Evolutionary conservation across 1,140 invertebrate species (phyloP), one percentile per base, ranked within the genome.

Genomic region (Arctopsyche grandis): DNA sequence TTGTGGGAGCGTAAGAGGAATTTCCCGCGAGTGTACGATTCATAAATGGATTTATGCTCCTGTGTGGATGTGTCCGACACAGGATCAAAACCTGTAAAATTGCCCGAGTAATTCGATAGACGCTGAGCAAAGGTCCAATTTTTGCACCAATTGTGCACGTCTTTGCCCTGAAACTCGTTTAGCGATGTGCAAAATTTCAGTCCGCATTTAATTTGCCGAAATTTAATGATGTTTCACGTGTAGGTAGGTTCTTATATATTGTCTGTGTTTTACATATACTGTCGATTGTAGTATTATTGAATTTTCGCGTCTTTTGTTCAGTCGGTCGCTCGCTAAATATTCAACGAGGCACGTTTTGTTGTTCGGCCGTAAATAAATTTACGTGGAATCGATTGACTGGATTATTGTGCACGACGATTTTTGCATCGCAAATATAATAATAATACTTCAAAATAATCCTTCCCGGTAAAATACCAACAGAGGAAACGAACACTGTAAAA

Each of bases 11-110:
- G 19, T 21, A 52, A 16, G 43, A 71, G 69, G 22, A 46, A 71
- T 71, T 71, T 71, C 69, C 69, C 69, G 38, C 14, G 69, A 71
- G 69, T 38, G 12, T 71, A 71, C 1, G 69, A 71, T 71, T 71
- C 38, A 38, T 46, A 71, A 71, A 71, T 46, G 69, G 69, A 71
- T 71, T 71, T 71, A 71, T 71, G 69, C 38, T 21, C 38, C 14
- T 14, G 24, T 22, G 21, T 24, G 22, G n/a, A n/a, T 24, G 63
- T 46, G 60, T 21, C 21, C 16, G 16, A 7, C 29, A 38, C 29
- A 46, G 69, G 43, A 71, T 46, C 38, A 10, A 26, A 44, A 71
- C 22, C 16, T 29, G 69, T 38, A 71, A 71, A 71, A 71, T 71
- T 71, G 69, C 12, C 44, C n/a, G 16, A 12, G 16, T 44, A 44